Evolutionary conservation across 2,113 vertebrate genomes (phyloP).

Genomic region (Etheostoma cragini): DNA sequence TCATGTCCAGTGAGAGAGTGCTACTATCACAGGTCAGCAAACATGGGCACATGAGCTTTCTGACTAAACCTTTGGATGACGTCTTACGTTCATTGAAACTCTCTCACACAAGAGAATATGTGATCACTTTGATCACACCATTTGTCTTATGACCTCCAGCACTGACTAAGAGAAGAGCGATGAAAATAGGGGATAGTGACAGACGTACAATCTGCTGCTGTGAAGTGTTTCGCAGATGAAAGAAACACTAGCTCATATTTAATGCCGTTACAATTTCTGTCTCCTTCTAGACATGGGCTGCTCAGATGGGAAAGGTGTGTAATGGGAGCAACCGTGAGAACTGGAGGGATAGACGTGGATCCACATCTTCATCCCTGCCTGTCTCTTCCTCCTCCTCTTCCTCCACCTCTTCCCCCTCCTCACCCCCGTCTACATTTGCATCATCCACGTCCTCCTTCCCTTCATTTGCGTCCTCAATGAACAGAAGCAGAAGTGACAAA

Average conservation of each 20-base stretch:
- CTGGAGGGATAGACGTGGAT: conserved; percentile 84
- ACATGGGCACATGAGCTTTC: not conserved
- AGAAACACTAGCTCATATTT: conserved; percentile 16
- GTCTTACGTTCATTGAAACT: conserved; percentile 6
- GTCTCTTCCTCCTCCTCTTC: conserved; percentile 60
- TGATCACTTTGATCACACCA: not conserved
- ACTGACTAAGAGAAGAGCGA: conserved; percentile 23
- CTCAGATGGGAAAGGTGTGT: conserved; percentile 65
- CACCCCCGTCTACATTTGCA: conserved; percentile 63
- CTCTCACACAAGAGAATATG: conserved; percentile 4
- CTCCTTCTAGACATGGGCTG: conserved; percentile 65
- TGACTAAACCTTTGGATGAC: conserved; percentile 24
- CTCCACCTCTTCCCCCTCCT: conserved; percentile 73
- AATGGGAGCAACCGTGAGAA: conserved; percentile 84
- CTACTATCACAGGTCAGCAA: not conserved
- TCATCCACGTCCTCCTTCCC: conserved; percentile 73
- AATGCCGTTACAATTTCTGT: conserved; percentile 16
- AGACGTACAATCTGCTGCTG: conserved; percentile 15
- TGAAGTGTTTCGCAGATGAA: conserved; percentile 30
- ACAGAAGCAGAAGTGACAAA: conserved; percentile 63
- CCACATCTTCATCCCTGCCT: conserved; percentile 63
- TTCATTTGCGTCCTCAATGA: conserved; percentile 59
- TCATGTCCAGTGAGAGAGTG: conserved; percentile 20
- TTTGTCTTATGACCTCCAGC: conserved; percentile 19
- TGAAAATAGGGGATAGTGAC: conserved; percentile 2